A percentile compares a stretch with the other conserved stretches of the same genome.
phyloP scores from a whole-genome alignment of 2,113 vertebrate genomes.

The Macrotus californicus region DNA sequence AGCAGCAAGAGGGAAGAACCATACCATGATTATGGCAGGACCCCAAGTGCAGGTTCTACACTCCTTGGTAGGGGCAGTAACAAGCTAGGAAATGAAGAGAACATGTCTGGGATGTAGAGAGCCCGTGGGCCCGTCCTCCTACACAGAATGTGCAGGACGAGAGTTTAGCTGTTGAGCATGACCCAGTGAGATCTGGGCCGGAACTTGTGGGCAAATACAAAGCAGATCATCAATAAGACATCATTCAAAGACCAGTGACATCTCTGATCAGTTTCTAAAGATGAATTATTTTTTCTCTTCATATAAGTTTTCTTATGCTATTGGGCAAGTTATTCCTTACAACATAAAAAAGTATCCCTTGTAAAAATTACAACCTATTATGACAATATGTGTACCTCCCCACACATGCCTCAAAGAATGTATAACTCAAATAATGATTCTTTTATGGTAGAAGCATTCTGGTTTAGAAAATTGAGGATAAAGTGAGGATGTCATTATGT shows the following conservation, averaged over 20 bases:
- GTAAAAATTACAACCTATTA: rapidly evolving
- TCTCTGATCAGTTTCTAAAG: background rate
- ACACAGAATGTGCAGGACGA: background rate
- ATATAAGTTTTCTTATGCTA: background rate
- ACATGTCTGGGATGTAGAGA: background rate
- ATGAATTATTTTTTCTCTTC: background rate
- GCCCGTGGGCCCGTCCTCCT: rapidly evolving
- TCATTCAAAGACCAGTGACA: background rate
- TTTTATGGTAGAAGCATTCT: background rate
- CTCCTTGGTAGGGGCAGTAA: background rate
- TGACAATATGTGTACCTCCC: background rate
- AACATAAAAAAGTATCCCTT: background rate
- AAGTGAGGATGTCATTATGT: background rate
- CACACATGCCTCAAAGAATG: background rate
- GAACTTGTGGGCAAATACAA: background rate
- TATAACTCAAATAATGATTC: background rate
- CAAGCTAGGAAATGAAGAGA: background rate
- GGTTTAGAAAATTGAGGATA: background rate
- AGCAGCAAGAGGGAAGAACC: background rate
- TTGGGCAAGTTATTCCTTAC: rapidly evolving
- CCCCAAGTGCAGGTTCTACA: background rate
- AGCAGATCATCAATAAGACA: background rate
- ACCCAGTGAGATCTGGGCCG: background rate
- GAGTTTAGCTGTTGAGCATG: background rate
- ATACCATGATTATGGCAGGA: rapidly evolving